phyloP scores from a whole-genome alignment of 2,888 invertebrate species.

The Amphimallon solstitiale region DNA sequence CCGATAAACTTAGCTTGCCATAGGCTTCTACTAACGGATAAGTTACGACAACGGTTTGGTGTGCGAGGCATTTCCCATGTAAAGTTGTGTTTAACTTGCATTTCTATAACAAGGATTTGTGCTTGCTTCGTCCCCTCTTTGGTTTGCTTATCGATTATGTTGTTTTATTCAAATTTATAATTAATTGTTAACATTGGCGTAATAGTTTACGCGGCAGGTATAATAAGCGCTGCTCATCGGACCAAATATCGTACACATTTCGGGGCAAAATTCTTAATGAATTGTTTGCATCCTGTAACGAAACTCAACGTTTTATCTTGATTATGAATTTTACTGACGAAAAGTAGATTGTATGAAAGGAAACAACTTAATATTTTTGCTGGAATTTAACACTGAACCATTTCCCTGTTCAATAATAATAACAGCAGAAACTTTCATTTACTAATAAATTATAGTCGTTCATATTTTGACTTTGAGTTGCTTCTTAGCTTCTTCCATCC shows the following conservation, averaged over 20 bases:
- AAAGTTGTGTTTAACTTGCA: slow-evolving; percentile 13
- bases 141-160: slow-evolving; percentile 12
- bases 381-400: no score
- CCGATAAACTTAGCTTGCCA: not conserved
- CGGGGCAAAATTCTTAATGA: not conserved
- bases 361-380: no score
- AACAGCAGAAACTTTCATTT: no score
- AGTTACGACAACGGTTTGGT: not conserved
- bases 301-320: not conserved
- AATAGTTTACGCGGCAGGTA: not conserved
- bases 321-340: no score
- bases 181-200: slow-evolving; percentile 10
- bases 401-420: no score
- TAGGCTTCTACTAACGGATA: slow-evolving; percentile 1
- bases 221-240: not conserved
- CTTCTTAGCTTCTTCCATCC: no score
- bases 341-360: no score
- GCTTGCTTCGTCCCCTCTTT: not conserved
- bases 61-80: not conserved
- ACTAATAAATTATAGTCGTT: no score
- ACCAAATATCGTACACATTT: not conserved
- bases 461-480: no score
- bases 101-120: not conserved
- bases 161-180: slow-evolving; percentile 8
- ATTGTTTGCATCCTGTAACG: not conserved